Evolutionary conservation across 2,797 vertebrate species (phyloP), one percentile per base, ranked within the genome.

Genomic region (Muscicapa comitata): DNA sequence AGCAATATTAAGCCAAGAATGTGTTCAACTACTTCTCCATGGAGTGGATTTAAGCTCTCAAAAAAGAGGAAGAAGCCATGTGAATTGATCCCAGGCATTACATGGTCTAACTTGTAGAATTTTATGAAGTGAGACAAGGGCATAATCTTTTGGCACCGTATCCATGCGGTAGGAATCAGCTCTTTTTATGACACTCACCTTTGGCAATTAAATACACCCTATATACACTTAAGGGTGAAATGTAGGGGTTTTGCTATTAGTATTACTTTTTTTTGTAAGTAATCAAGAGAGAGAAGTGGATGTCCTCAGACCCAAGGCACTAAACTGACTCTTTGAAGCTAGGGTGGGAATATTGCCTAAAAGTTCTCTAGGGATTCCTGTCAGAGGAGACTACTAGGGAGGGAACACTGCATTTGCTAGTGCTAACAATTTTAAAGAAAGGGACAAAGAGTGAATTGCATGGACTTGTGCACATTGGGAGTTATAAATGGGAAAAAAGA

Each of bases 221-320:
- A 21, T 28, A 38, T 14, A 55, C 18, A 38, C 23, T 71, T 86
- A 0, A 25, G n/a, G 37, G 19, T 35, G 45, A 90, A 81, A 81
- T 3, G 2, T 14, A 9, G 3, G 4, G 1, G 24, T 33, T 70
- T 9, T 51, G 33, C 10, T 53, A 6, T 57, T n/a, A 47, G 14
- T 71, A 43, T 37, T 62, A 23, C 3, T 38, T 47, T 6, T 75
- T 75, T 87, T 70, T 6, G 3, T 31, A 48, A 65, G 6, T 38
- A 72, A 25, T 51, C 42, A 42, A 23, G 17, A 33, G 29, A 70
- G 18, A 42, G 5, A 79, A 86, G 12, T n/a, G 59, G 15, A 70
- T 58, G 12, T 73, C 55, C 40, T 38, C 35, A 54, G 10, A 66
- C 45, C 21, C 51, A 89, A 73, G 50, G 35, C 18, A 57, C 38